Evolutionary conservation across 2,113 vertebrate species (phyloP).

Genomic region (Tinamus guttatus): DNA sequence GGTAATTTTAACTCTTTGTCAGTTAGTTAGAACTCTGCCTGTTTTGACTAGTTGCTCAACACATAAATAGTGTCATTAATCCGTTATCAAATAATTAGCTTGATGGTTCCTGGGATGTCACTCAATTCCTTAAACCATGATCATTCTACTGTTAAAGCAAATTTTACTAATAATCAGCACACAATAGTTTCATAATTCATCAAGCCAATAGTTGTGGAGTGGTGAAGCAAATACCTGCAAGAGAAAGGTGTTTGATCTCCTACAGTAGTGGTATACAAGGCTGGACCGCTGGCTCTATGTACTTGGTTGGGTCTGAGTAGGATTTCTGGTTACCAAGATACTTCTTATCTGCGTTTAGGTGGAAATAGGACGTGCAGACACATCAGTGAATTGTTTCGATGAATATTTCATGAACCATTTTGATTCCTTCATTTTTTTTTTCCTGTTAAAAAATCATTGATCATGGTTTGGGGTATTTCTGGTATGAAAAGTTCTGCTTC

Average conservation of each 20-base stretch:
- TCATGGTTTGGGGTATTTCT: background rate
- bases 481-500: background rate
- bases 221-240: background rate
- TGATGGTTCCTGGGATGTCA: background rate
- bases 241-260: background rate
- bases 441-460: background rate
- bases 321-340: background rate
- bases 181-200: rapidly evolving
- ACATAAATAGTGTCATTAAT: background rate
- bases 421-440: background rate
- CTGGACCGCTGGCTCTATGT: background rate
- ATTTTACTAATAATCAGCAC: background rate
- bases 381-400: background rate
- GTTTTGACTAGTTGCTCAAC: background rate
- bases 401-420: constrained; percentile 20
- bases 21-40: background rate
- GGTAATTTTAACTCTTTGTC: background rate
- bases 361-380: background rate
- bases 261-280: background rate
- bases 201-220: background rate
- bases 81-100: background rate
- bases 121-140: background rate
- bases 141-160: background rate
- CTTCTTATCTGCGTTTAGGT: background rate
- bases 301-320: background rate